These are phyloP conservation scores for Brevimyrus niger DNA, from an alignment of 2,113 vertebrate species.

Conservation along the genomic window DNA sequence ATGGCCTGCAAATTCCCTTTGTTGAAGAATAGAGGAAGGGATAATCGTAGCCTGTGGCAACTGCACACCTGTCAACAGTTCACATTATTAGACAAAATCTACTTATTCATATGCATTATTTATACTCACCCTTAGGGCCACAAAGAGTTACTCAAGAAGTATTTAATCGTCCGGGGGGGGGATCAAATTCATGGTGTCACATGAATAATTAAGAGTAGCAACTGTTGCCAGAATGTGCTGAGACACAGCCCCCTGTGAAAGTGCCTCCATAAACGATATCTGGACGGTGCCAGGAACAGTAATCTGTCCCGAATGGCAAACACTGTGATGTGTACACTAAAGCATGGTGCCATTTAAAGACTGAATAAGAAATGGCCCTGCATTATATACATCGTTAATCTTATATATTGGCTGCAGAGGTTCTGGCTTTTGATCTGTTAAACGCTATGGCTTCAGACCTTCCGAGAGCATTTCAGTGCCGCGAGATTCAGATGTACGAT, in stretches of 20 bases:
- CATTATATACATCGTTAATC: neutral
- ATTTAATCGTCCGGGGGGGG: neutral
- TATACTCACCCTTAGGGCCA: neutral
- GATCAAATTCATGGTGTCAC: neutral
- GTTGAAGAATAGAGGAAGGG: neutral
- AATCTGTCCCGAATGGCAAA: neutral
- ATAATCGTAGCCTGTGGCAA: neutral
- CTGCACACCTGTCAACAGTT: constrained; percentile 3
- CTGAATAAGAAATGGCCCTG: neutral
- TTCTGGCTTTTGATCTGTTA: neutral
- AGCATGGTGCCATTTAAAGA: neutral
- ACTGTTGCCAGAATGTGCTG: neutral
- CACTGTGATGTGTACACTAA: neutral
- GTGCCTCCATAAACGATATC: neutral
- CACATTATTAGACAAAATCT: constrained; percentile 1
- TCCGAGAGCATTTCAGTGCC: neutral
- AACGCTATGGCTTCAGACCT: neutral
- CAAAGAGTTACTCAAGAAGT: constrained; percentile 5
- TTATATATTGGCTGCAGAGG: neutral
- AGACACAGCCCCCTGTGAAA: neutral
- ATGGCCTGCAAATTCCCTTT: neutral
- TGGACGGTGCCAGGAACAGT: neutral
- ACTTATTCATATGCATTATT: constrained; percentile 3
- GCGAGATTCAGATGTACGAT: neutral
- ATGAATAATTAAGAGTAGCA: neutral